Evolutionary conservation across 2,888 invertebrate species (phyloP).

Genomic region (Tanaodytes sp.): DNA sequence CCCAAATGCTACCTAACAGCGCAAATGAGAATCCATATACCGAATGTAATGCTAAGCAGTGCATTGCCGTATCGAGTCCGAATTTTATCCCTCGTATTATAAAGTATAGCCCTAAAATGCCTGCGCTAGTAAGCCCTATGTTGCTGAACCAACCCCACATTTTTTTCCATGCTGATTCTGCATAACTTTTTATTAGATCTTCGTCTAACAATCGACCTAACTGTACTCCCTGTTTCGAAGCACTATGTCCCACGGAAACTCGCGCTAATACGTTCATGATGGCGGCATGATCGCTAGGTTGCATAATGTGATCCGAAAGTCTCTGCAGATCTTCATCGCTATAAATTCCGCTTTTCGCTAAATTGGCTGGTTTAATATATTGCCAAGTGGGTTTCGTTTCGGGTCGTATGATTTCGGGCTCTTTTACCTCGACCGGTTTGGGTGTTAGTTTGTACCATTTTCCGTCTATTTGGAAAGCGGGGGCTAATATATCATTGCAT

Average conservation of each 20-base stretch:
- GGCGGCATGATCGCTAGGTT: constrained; percentile 3
- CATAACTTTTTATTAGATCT: neutral
- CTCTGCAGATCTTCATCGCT: neutral
- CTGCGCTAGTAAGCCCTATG: no score
- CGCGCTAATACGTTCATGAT: neutral
- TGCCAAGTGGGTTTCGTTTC: no score
- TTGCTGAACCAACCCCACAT: no score
- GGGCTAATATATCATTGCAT: no score
- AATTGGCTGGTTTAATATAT: neutral
- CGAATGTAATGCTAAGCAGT: constrained; percentile 3
- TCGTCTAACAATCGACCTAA: neutral
- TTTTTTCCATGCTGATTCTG: neutral
- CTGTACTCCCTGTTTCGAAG: no score
- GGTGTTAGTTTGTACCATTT: no score
- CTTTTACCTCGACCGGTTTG: no score
- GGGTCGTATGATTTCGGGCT: no score
- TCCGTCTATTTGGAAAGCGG: no score
- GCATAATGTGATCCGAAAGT: neutral
- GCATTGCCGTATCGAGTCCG: no score
- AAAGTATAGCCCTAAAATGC: neutral
- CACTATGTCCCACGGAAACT: neutral
- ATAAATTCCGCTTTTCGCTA: constrained; percentile 8
- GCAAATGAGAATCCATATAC: constrained; percentile 4
- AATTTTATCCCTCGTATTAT: neutral
- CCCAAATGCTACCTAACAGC: neutral